These are phyloP conservation scores for Menidia beryllina DNA, from an alignment of 2,113 vertebrate genomes.

Conservation along the genomic window DNA sequence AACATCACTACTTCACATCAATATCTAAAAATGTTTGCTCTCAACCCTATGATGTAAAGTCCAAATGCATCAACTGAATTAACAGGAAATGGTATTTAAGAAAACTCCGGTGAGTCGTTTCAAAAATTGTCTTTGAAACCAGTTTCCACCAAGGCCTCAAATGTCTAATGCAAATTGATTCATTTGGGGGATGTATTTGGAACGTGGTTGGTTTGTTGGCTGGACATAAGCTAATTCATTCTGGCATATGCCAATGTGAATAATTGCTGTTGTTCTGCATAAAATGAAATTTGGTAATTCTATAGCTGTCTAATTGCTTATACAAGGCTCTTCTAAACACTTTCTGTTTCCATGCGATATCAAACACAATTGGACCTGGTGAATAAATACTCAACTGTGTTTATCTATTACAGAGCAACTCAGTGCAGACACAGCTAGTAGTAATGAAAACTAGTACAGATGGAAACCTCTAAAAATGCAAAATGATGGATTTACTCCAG, in stretches of 20 bases:
- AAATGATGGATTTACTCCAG: constrained; percentile 79
- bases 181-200: too few relatives aligned
- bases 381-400: constrained; percentile 44
- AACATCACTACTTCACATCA: constrained; percentile 1
- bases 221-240: constrained; percentile 15
- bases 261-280: constrained; percentile 26
- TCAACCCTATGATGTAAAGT: neutral
- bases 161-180: constrained; percentile 43
- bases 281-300: constrained; percentile 30
- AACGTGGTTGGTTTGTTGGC: constrained; percentile 34
- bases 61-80: constrained; percentile 34
- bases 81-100: constrained; percentile 15
- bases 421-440: constrained; percentile 62
- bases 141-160: constrained; percentile 23
- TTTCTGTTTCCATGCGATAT: constrained; percentile 45
- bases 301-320: constrained; percentile 12
- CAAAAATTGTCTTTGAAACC: constrained; percentile 31
- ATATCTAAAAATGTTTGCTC: constrained; percentile 1
- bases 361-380: constrained; percentile 50
- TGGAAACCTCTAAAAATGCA: constrained; percentile 78
- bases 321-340: constrained; percentile 20
- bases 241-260: constrained; percentile 36
- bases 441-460: constrained; percentile 77
- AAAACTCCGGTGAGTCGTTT: constrained; percentile 34
- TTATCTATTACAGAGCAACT: constrained; percentile 65